Evolutionary conservation across 2,888 invertebrate genomes (phyloP).

Genomic region (Volucella inanis): DNA sequence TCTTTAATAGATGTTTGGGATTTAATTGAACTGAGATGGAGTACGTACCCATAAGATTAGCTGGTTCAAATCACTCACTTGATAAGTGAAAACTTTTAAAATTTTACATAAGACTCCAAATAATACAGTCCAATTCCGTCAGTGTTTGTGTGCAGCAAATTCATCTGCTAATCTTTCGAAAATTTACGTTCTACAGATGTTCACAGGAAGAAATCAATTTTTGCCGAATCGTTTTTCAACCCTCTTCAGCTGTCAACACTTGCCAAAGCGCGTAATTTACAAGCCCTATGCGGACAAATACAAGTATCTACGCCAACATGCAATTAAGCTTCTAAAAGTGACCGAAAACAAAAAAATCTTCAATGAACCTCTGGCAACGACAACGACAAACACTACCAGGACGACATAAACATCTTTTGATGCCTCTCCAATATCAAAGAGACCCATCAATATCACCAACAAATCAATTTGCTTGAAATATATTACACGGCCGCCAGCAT

Average conservation of each 20-base stretch:
- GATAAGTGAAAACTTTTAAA: too few relatives aligned
- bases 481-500: conserved; percentile 32
- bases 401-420: conserved; percentile 55
- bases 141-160: conserved; percentile 15
- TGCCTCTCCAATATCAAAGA: conserved; percentile 63
- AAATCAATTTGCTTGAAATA: conserved; percentile 71
- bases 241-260: conserved; percentile 45
- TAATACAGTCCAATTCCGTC: conserved; percentile 9
- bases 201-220: conserved; percentile 64
- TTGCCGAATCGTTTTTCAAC: background rate
- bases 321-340: conserved; percentile 30
- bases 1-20: conserved; percentile 48
- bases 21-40: conserved; percentile 45
- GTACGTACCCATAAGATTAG: background rate
- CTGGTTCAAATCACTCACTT: too few relatives aligned
- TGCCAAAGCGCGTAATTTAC: conserved; percentile 52
- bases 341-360: background rate
- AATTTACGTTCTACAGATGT: conserved; percentile 58
- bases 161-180: conserved; percentile 10
- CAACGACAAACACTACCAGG: background rate
- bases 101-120: background rate
- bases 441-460: conserved; percentile 63
- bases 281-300: conserved; percentile 9
- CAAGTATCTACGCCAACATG: background rate
- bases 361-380: background rate